A percentile compares a stretch with the other conserved stretches of the same genome.
Evolutionary conservation across 1,140 invertebrate species (phyloP).

Genomic region (Atta cephalotes): DNA sequence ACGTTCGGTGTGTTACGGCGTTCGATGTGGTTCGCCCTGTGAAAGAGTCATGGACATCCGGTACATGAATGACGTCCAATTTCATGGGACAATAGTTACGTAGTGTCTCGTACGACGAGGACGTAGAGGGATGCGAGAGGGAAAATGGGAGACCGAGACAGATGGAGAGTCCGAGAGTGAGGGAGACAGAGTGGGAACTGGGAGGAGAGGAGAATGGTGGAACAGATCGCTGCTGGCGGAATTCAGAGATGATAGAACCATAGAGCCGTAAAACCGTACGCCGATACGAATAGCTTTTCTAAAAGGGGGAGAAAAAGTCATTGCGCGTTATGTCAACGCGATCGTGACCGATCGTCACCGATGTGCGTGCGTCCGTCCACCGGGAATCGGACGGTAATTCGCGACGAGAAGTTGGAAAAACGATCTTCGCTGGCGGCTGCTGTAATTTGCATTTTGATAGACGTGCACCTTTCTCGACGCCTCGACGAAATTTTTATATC

Average conservation of each 20-base stretch:
- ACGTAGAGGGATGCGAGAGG: conserved; percentile 26
- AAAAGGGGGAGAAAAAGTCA: conserved; percentile 16
- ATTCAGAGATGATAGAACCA: conserved; percentile 73
- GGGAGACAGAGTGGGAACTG: background rate
- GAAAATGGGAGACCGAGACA: conserved; percentile 59
- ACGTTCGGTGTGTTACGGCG: conserved; percentile 54
- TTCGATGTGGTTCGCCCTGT: conserved; percentile 51
- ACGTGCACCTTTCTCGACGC: conserved; percentile 21
- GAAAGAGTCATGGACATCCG: conserved; percentile 77
- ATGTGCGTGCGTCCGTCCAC: conserved; percentile 49
- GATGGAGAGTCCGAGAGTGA: conserved; percentile 11
- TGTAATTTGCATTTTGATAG: conserved; percentile 64
- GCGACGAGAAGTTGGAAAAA: conserved; percentile 54
- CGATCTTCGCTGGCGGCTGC: conserved; percentile 15
- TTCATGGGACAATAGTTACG: conserved; percentile 80
- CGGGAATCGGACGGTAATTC: conserved; percentile 41
- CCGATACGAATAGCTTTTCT: conserved; percentile 51
- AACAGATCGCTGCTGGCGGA: conserved; percentile 56
- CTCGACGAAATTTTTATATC: conserved; percentile 39
- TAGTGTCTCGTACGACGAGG: conserved; percentile 59
- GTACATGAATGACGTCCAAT: conserved; percentile 80
- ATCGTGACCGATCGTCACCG: conserved; percentile 59
- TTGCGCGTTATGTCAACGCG: conserved; percentile 46
- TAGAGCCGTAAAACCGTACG: conserved; percentile 68
- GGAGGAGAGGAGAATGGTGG: background rate